Evolutionary conservation across 37 sponge, comb jelly and placozoan species (phyloP), one percentile per base, ranked within the genome.

Genomic region (Diacarnus erythraeanus): DNA sequence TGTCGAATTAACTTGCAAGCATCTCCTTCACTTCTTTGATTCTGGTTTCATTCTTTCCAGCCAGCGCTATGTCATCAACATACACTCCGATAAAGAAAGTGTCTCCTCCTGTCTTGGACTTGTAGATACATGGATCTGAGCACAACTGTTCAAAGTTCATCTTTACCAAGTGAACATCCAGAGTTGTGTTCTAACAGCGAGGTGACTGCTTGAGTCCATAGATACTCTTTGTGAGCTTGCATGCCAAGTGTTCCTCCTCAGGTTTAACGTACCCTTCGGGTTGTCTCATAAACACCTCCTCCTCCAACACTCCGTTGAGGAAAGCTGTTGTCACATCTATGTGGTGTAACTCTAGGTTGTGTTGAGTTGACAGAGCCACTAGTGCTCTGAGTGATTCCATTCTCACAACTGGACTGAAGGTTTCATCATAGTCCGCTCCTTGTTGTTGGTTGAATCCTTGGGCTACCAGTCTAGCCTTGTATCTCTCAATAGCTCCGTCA

Each of bases 131-230:
- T 30, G 88, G 83, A 75, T 89, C 84, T 54, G 68, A 64, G 5
- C 38, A 22, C 10, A 60, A 38, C 54, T 80, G 82, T 39, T 69
- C n/a, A 68, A 88, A 88, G 25, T 78, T 74, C 72, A 82, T 31
- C 68, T 77, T 70, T 69, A 77, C 82, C 29, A 82, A 74, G 57
- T 88, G 88, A 51, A 40, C 36, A 74, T 88, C 60, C 51, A 88
- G 59, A 72, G 83, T 67, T 12, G 37, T 27, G 38, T 87, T 87
- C 82, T 82, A 87, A 27, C 82, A 88, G 10, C 79, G 77, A 23
- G 88, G 73, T 42, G 82, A 82, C 75, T 89, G 90, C 69, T 89
- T 89, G 17, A 89, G 65, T 20, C 90, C 90, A 69, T 89, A 89
- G 36, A 88, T 61, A 57, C 82, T 81, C 39, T 60, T 76, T 71